Conservation (phyloP, 2,888 invertebrate genomes). For the Tuta absoluta region DNA sequence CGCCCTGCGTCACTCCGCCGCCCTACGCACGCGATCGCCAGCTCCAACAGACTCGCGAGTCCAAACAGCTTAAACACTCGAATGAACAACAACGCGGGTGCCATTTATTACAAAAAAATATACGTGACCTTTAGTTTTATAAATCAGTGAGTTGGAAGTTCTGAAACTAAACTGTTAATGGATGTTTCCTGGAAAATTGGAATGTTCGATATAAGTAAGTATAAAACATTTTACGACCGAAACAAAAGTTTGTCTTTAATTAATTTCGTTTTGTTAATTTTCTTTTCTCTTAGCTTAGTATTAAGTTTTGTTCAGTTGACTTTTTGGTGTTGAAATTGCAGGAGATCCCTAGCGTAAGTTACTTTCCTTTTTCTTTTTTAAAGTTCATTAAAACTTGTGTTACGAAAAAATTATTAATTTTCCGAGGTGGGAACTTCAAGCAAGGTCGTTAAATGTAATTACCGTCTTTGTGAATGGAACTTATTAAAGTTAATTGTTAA, state of each 20-base stretch:
- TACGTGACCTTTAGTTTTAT: conserved; percentile 41
- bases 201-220: conserved; percentile 74
- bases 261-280: conserved; percentile 17
- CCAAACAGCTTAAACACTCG: conserved; percentile 49
- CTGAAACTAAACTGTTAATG: conserved; percentile 40
- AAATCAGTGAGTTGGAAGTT: conserved; percentile 12
- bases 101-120: conserved; percentile 42
- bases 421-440: neutral
- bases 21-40: conserved; percentile 29
- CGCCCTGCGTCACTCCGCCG: conserved; percentile 28
- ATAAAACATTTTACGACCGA: conserved; percentile 22
- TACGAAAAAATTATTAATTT: conserved; percentile 23
- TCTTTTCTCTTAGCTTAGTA: neutral
- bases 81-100: conserved; percentile 53
- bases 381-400: conserved; percentile 29
- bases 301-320: conserved; percentile 2
- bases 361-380: conserved; percentile 18
- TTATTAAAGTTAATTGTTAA: neutral
- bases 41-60: conserved; percentile 33
- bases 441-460: neutral
- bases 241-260: conserved; percentile 22
- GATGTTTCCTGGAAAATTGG: conserved; percentile 66
- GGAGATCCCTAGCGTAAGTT: neutral
- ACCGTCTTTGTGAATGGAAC: neutral
- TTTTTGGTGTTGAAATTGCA: neutral